Base-by-base conservation (phyloP, 2,797 vertebrate genomes). In the Vireo griseus region DNA sequence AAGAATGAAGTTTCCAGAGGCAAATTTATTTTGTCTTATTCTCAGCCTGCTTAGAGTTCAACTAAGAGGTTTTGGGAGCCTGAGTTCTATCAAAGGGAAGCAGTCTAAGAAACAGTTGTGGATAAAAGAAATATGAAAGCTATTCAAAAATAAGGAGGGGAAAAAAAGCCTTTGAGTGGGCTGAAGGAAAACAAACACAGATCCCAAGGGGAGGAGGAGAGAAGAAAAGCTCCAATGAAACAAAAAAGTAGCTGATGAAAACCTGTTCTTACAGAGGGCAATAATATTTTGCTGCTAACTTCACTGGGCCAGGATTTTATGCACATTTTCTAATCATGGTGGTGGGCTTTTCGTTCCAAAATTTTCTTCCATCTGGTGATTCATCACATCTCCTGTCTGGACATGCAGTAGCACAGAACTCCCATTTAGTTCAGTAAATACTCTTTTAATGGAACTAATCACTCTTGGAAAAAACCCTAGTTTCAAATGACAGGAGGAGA, bases 1-100 rank as follows among this genome's bases (percentile, higher is more conserved):
- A 95, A 94, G 74, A 96, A 94, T 95, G 65, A 92, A 86, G 72
- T 83, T 96, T 95, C 88, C 83, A 85, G 54, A 42, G 74, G 58
- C 80, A 93, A 95, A 90, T 93, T 92, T 93, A 75, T 93, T 95
- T 95, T 88, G 57, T 85, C 89, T 92, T 4, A 0, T 92, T 92
- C 73, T 86, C 52, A 92, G 76, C 44, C 69, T 78, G 51, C 66
- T 81, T 71, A 80, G 69, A 90, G 88, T 94, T 95, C 86, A 84
- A 63, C 40, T 92, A 37, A 47, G 47, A 88, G 67, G 52, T 57
- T 95, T 92, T 42, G 71, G 66, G 35, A 92, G 73, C 33, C 88
- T 58, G 50, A 88, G 66, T 71, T 83, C 58, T 86, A 85, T 73
- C 1, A 6, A 86, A 94, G 69, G 52, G 39, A 91, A 90, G 67